Evolutionary conservation across 2,113 vertebrate species (phyloP), one percentile per base, ranked within the genome.

Genomic region (Cheilinus undulatus): DNA sequence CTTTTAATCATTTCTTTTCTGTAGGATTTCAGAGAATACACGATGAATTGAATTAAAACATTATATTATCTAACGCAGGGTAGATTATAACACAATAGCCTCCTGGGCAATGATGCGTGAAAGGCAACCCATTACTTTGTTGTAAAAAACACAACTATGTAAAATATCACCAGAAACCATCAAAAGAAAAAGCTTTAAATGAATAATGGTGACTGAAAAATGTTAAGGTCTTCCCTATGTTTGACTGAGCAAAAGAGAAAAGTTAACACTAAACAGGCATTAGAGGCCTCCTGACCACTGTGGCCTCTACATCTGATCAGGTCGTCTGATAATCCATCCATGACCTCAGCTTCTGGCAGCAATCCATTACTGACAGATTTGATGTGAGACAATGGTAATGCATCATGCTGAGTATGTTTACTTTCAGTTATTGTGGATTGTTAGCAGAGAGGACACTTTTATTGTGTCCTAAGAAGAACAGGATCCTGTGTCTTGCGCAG

Each of bases 241-340:
- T 23, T 45, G 36, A 34, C 12, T 22, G 54, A 74, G 17, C 32
- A 2, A 7, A 19, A 52, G 2, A 32, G 53, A 66, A 48, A 54
- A 36, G 20, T 45, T 46, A 32, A 53, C 13, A 52, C 60, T 52
- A 58, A 22, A 52, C 27, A 4, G 32, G 51, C 43, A 70, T 62
- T 53, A 69, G 36, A 34, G n/a, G 40, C 26, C 5, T 14, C 14
- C 48, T 46, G 38, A n/a, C 32, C 56, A 43, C 48, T 36, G 2
- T 5, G 54, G n/a, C 34, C 67, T 28, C 27, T 22, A 27, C n/a
- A 19, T 9, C 15, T 32, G 27, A 23, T 1, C 62, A 30, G 22
- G 4, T 30, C 0, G 13, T 69, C 15, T 62, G 24, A 69, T 69
- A 30, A 69, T 51, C 27, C 50, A 30, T 27, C 50, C 34, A 11